Evolutionary conservation across 2,797 vertebrate genomes (phyloP).

Genomic region (Sphaeramia orbicularis): DNA sequence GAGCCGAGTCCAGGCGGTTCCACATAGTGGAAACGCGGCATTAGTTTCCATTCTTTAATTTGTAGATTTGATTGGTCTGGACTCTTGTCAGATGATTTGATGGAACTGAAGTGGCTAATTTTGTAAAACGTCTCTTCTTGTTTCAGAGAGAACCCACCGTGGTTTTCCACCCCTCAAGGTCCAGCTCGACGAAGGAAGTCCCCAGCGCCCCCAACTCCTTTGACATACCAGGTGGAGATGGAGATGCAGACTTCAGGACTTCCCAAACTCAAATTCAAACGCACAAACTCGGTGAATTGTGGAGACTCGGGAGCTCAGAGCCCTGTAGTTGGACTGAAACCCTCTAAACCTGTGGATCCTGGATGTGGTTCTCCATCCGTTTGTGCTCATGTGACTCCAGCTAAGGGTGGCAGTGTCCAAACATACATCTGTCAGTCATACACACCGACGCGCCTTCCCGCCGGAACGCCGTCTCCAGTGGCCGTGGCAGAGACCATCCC

Average conservation of each 20-base stretch:
- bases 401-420: constrained; percentile 85
- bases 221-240: constrained; percentile 90
- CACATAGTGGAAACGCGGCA: too few relatives aligned
- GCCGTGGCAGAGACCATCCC: constrained; percentile 75
- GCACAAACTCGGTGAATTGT: constrained; percentile 80
- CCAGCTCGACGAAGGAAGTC: constrained; percentile 33
- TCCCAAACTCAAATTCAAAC: constrained; percentile 92
- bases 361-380: constrained; percentile 86
- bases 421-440: constrained; percentile 95
- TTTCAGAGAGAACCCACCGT: constrained; percentile 16
- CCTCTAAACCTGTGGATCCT: constrained; percentile 81
- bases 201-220: constrained; percentile 43
- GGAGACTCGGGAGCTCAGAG: constrained; percentile 39
- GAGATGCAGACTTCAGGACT: constrained; percentile 92
- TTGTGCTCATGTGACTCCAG: constrained; percentile 84
- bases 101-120: too few relatives aligned
- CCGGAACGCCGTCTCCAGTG: constrained; percentile 81
- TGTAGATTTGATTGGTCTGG: too few relatives aligned
- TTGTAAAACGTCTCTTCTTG: too few relatives aligned
- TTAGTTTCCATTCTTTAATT: too few relatives aligned
- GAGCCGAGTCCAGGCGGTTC: too few relatives aligned
- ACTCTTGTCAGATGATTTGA: too few relatives aligned
- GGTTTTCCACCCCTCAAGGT: constrained; percentile 74
- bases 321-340: constrained; percentile 53
- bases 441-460: constrained; percentile 88